phyloP scores from a whole-genome alignment of 2,797 vertebrate species.

The Sebastes oblongus region DNA sequence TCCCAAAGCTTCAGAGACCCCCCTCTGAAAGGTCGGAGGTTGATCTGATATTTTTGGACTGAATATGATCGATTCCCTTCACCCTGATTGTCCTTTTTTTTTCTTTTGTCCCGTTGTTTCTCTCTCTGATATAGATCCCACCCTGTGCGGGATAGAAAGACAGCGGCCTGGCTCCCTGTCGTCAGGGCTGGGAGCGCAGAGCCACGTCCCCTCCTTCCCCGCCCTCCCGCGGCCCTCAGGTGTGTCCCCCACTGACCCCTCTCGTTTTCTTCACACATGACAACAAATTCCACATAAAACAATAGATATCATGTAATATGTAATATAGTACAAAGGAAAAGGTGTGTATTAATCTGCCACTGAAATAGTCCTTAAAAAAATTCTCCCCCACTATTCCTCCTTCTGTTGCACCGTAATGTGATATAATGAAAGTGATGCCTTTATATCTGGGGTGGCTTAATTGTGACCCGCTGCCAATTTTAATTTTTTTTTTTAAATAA shows the following conservation, averaged over 20 bases:
- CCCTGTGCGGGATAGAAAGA: slow-evolving; percentile 80
- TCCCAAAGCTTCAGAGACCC: slow-evolving; percentile 83
- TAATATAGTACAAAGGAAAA: no score
- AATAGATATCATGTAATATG: background rate
- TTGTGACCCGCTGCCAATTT: no score
- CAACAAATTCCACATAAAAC: background rate
- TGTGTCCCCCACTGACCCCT: slow-evolving; percentile 30
- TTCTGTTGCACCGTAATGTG: background rate
- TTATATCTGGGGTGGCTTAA: background rate
- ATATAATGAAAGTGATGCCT: background rate
- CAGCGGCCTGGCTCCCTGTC: slow-evolving; percentile 81
- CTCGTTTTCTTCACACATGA: background rate
- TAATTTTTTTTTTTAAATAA: no score
- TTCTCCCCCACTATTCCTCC: background rate
- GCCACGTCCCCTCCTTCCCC: slow-evolving; percentile 80
- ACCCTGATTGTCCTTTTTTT: background rate
- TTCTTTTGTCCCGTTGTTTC: background rate
- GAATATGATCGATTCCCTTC: background rate
- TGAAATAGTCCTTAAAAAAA: background rate
- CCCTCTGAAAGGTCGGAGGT: slow-evolving; percentile 79
- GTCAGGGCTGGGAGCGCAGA: slow-evolving; percentile 74
- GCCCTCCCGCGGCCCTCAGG: slow-evolving; percentile 86
- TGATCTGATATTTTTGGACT: background rate
- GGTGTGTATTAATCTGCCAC: no score
- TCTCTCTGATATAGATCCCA: slow-evolving; percentile 64